Base-by-base conservation (phyloP, 92 coral and sea anemone species). In the Bergia puertoricense region DNA sequence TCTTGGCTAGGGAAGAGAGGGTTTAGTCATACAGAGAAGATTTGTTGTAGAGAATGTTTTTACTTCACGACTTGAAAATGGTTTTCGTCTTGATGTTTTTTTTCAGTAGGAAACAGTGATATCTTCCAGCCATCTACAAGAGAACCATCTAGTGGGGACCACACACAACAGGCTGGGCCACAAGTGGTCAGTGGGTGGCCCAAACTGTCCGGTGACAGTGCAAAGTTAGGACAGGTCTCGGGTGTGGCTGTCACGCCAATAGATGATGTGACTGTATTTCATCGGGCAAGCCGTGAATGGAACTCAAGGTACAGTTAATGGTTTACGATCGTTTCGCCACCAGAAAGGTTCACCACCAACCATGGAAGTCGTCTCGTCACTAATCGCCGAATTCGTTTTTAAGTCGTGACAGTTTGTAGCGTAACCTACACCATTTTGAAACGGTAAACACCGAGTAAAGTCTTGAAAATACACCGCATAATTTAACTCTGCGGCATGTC, bases 231-330 rank as follows among this genome's bases (percentile, higher is more conserved):
- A 0, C 97, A 95, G 86, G 98, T 97, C 66, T 91, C 96, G 5
- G 99, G 98, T 13, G 94, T 97, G 46, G 93, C 96, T 40, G 82
- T 97, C 62, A 96, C 92, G 77, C 77, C 96, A 54, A 80, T 74
- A 59, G 98, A 96, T 11, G 88, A 89, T 23, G 93, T 97, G 65
- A 42, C 94, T 48, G 86, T 97, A 48, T 97, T 97, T 86, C 99
- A 97, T 91, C 98, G 99, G 67, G 97, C 94, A 8, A 85, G 81
- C 67, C 93, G 99, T 30, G 89, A 76, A 1, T 97, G 99, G 99
- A 85, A 92, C 54, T 65, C 57, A 9, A 90, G 94, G 95, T 79
- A 30, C 30, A 72, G 2, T 51, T 22, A 48, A 48, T 11, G n/a
- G n/a, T n/a, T n/a, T n/a, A n/a, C n/a, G n/a, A n/a, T n/a, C n/a